Percentiles rank a stretch among this genome's conserved stretches.
phyloP scores from a whole-genome alignment of 92 coral and sea anemone genomes.

The Pocillopora grandis region DNA sequence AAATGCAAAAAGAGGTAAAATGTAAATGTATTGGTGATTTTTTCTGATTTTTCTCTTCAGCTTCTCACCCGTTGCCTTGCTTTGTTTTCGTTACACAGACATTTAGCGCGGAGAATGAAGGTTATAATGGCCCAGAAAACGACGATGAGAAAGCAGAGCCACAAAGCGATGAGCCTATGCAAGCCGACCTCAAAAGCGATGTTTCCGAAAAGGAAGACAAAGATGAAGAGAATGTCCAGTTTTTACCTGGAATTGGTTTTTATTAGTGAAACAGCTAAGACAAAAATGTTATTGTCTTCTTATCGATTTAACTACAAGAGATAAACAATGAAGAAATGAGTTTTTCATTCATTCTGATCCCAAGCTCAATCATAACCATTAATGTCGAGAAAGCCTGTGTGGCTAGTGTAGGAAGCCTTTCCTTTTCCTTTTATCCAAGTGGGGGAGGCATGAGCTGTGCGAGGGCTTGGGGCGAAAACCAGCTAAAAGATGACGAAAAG shows the following conservation, averaged over 20 bases:
- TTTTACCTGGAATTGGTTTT: background rate
- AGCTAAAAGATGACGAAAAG: no score
- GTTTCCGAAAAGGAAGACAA: background rate
- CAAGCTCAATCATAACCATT: no score
- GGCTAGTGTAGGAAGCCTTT: no score
- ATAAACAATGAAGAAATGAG: no score
- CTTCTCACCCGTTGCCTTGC: background rate
- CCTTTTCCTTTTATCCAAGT: no score
- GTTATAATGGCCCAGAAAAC: background rate
- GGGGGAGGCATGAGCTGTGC: no score
- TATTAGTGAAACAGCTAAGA: background rate
- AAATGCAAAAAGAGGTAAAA: background rate
- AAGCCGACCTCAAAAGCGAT: background rate
- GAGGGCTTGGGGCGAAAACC: background rate
- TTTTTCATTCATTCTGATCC: no score
- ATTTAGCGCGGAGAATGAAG: slow-evolving; percentile 17
- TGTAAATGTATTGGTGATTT: background rate
- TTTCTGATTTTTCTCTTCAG: background rate
- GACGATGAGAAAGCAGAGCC: background rate
- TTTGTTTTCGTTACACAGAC: slow-evolving; percentile 4
- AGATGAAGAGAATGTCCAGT: background rate
- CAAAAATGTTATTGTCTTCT: background rate
- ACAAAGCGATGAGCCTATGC: background rate
- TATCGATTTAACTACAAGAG: background rate
- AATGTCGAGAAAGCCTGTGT: no score